phyloP scores from a whole-genome alignment of 1,140 invertebrate species.

The Ceratosolen fusciceps region DNA sequence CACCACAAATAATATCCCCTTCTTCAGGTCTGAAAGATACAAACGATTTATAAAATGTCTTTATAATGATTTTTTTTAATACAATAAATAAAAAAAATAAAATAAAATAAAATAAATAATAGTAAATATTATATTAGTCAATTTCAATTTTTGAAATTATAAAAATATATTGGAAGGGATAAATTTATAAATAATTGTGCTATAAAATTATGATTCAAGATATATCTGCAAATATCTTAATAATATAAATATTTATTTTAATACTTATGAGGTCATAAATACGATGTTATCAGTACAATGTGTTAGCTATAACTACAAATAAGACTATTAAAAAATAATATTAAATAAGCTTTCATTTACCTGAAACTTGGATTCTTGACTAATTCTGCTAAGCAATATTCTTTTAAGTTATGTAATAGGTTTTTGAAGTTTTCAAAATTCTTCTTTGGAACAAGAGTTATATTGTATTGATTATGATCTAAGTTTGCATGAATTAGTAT shows the following conservation, averaged over 20 bases:
- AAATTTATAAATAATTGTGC: no score
- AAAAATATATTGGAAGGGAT: no score
- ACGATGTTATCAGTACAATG: no score
- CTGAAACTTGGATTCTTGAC: conserved; percentile 36
- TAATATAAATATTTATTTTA: no score
- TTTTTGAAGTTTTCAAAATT: conserved; percentile 13
- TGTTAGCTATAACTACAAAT: neutral
- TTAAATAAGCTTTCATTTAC: conserved; percentile 42
- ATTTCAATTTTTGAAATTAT: no score
- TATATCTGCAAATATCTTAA: no score
- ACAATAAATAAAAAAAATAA: no score
- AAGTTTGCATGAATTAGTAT: conserved; percentile 50
- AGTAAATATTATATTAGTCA: no score
- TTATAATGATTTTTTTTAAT: no score
- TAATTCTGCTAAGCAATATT: conserved; percentile 31
- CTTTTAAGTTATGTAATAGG: conserved; percentile 48
- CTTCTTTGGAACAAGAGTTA: conserved; percentile 42
- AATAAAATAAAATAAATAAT: no score
- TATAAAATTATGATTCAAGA: no score
- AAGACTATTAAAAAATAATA: neutral
- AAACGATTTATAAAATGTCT: conserved; percentile 34
- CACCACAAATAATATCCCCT: conserved; percentile 57
- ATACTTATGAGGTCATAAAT: no score
- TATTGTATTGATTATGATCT: conserved; percentile 38
- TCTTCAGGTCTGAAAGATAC: conserved; percentile 53